Evolutionary conservation across 2,113 vertebrate genomes (phyloP).

Genomic region (Xiphophorus couchianus): DNA sequence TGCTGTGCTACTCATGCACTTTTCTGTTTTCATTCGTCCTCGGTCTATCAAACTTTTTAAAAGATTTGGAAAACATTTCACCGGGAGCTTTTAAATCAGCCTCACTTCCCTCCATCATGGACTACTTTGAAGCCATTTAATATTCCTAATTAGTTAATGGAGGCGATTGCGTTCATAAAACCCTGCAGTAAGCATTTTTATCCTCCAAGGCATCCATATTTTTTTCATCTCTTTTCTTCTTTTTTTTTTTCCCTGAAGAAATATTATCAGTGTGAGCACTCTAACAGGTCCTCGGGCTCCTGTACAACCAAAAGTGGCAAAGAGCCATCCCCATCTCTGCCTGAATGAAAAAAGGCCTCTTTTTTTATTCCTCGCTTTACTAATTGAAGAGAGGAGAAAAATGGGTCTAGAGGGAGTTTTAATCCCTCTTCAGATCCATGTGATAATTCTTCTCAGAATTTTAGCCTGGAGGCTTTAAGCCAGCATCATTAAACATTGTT

Average conservation of each 20-base stretch:
- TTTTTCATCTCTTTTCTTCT: conserved; percentile 37
- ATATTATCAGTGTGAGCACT: conserved; percentile 77
- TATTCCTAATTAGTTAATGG: conserved; percentile 86
- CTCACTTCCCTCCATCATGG: conserved; percentile 56
- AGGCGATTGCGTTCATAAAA: conserved; percentile 76
- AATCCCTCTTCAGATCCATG: conserved; percentile 59
- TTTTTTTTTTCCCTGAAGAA: conserved; percentile 51
- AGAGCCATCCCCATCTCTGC: conserved; percentile 62
- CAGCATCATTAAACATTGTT: conserved; percentile 65
- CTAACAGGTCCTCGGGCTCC: conserved; percentile 63
- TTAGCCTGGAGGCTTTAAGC: conserved; percentile 47
- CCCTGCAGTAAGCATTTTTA: conserved; percentile 76
- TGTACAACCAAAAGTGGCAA: conserved; percentile 63
- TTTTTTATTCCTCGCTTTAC: conserved; percentile 59
- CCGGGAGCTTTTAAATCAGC: conserved; percentile 72
- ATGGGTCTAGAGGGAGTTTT: conserved; percentile 60
- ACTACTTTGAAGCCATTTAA: conserved; percentile 76
- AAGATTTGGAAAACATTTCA: conserved; percentile 66
- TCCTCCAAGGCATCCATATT: conserved; percentile 43
- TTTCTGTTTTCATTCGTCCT: conserved; percentile 38
- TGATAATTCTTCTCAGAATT: conserved; percentile 53
- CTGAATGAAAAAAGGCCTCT: conserved; percentile 40
- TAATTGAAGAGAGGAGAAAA: conserved; percentile 69
- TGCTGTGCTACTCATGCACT: conserved; percentile 62
- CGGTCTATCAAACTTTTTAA: conserved; percentile 63